Conservation (phyloP, 2,797 vertebrate genomes). For the Lemur catta region DNA sequence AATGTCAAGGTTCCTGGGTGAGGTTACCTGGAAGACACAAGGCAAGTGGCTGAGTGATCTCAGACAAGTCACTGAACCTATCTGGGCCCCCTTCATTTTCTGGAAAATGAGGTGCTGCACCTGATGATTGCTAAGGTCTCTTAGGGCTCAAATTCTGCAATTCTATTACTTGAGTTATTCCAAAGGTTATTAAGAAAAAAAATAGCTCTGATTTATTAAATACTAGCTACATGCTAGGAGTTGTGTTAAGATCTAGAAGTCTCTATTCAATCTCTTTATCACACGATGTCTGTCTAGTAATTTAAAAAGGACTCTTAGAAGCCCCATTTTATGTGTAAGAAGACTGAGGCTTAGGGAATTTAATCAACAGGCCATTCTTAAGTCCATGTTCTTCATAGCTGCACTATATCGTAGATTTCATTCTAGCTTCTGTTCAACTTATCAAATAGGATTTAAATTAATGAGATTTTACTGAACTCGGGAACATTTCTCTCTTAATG, state of each 20-base stretch:
- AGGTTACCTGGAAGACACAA: background rate
- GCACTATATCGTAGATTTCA: conserved; percentile 5
- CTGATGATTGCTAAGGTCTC: background rate
- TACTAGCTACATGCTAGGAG: background rate
- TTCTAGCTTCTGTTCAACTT: conserved; percentile 18
- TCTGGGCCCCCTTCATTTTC: background rate
- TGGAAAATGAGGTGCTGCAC: background rate
- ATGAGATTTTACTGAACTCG: conserved; percentile 59
- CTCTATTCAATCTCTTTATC: background rate
- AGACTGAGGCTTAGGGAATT: background rate
- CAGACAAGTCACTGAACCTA: background rate
- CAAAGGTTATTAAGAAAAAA: background rate
- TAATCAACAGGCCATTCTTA: background rate
- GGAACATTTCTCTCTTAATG: conserved; percentile 54
- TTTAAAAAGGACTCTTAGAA: background rate
- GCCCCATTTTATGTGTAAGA: background rate
- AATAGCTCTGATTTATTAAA: background rate
- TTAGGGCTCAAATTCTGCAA: background rate
- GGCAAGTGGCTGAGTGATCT: background rate
- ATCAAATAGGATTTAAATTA: conserved; percentile 63
- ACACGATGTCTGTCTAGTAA: background rate
- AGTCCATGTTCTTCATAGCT: background rate
- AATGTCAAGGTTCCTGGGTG: background rate
- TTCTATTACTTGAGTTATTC: background rate
- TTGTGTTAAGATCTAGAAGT: background rate